A percentile compares a stretch with the other conserved stretches of the same genome.
phyloP scores from a whole-genome alignment of 2,888 invertebrate species.

The Drosophila koepferae region DNA sequence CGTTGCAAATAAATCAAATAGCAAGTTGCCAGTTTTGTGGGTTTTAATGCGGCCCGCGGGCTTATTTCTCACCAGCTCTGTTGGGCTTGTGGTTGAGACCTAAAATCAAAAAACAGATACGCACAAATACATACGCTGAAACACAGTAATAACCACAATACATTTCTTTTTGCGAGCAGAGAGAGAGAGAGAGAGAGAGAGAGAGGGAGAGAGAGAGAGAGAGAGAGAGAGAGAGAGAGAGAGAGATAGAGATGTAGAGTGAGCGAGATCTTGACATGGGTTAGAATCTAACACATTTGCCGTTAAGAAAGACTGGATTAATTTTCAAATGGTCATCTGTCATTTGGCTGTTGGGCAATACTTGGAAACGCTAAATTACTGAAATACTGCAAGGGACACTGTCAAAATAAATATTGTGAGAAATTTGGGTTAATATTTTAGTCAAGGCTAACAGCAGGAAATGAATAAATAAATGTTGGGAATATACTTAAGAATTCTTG shows the following conservation, averaged over 20 bases:
- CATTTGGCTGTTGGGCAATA: constrained; percentile 25
- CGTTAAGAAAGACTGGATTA: constrained; percentile 38
- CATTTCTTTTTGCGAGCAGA: constrained; percentile 9
- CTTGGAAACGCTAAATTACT: not conserved
- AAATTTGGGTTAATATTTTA: constrained; percentile 6
- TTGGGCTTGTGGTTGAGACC: constrained; percentile 66
- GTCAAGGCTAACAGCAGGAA: not conserved
- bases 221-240: constrained; percentile 34
- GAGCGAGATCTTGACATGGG: constrained; percentile 54
- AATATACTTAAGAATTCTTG: constrained; percentile 1
- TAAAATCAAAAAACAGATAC: constrained; percentile 39
- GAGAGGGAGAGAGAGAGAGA: constrained; percentile 43
- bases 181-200: constrained; percentile 35
- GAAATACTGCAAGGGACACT: not conserved
- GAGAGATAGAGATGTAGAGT: constrained; percentile 41
- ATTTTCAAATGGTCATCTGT: constrained; percentile 32
- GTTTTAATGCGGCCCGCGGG: constrained; percentile 63
- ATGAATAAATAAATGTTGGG: not conserved
- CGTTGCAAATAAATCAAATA: constrained; percentile 74
- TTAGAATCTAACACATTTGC: constrained; percentile 25
- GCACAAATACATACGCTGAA: not conserved
- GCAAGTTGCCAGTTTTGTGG: constrained; percentile 61
- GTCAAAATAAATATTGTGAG: constrained; percentile 6
- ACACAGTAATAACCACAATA: constrained; percentile 19
- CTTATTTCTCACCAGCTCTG: constrained; percentile 43